phyloP scores from a whole-genome alignment of 1,140 invertebrate genomes.

The Bombus confusus region DNA sequence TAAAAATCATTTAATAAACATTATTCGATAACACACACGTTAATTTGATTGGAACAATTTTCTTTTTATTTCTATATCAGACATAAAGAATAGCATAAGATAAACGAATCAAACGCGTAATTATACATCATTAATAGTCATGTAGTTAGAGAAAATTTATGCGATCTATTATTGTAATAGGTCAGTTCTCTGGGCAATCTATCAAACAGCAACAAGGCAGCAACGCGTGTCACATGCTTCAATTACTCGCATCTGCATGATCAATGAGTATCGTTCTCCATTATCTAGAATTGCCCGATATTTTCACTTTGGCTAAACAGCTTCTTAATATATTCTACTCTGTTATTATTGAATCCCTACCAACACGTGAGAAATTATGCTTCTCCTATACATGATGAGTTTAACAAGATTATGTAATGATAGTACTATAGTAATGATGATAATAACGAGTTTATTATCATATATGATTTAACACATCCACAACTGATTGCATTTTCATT shows the following conservation, averaged over 20 bases:
- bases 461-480: not conserved
- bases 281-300: not conserved
- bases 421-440: not conserved
- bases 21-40: not conserved
- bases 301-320: not conserved
- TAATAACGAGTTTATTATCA: not conserved
- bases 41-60: too few species aligned
- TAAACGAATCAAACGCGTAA: not conserved
- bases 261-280: constrained; percentile 31
- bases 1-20: too few species aligned
- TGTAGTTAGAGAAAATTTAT: constrained; percentile 53
- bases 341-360: not conserved
- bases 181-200: constrained; percentile 43
- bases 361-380: not conserved
- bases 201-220: constrained; percentile 24
- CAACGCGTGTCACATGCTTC: constrained; percentile 42
- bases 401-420: not conserved
- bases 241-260: constrained; percentile 51
- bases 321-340: not conserved
- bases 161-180: constrained; percentile 57
- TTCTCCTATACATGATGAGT: not conserved
- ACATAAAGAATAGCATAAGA: too few species aligned
- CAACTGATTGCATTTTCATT: not conserved
- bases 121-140: constrained; percentile 44
- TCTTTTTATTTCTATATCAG: too few species aligned